Evolutionary conservation across 2,113 vertebrate genomes (phyloP), one percentile per base, ranked within the genome.

Genomic region (Eptesicus fuscus): DNA sequence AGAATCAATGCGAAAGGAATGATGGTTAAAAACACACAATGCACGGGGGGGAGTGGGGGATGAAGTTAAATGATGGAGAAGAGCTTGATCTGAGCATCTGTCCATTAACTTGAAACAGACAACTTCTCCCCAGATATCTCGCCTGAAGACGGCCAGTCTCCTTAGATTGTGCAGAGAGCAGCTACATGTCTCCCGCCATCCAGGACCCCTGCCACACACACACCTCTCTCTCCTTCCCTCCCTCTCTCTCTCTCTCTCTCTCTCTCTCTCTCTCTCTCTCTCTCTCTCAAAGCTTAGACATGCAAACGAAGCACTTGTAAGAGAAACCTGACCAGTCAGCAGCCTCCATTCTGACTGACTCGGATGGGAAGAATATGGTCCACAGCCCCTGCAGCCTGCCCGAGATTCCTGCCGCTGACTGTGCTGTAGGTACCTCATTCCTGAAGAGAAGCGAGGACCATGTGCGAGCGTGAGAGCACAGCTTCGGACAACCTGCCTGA

Each of bases 401-500:
- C 18, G 17, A 82, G 87, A 42, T 37, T 59, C 71, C 65, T 23
- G 12, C 44, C 40, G 1, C 22, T 25, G 70, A 18, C 49, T 37
- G 35, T 16, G n/a, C 76, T 35, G 35, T 5, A 47, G 56, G 32
- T 59, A 37, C 37, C 47, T 74, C 70, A 40, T 18, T 35, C 63
- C 80, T 69, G 70, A 25, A 49, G 67, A 23, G 51, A 71, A 56
- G 42, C 1, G 3, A 9, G 32, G 37, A 13, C 13, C 2, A 17
- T 13, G 49, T 42, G 30, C 28, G 56, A 70, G 18, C 53, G 17
- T 10, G 37, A 86, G 74, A 89, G 20, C 78, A 20, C 10, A 20
- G 42, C 87, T 93, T 67, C 18, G 20, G n/a, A 79, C 22, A 74
- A 87, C n/a, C 80, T 80, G 47, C 67, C 71, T 90, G 40, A 83